Base-by-base conservation (phyloP, 2,113 vertebrate genomes). In the Cyanoliseus patagonus region DNA sequence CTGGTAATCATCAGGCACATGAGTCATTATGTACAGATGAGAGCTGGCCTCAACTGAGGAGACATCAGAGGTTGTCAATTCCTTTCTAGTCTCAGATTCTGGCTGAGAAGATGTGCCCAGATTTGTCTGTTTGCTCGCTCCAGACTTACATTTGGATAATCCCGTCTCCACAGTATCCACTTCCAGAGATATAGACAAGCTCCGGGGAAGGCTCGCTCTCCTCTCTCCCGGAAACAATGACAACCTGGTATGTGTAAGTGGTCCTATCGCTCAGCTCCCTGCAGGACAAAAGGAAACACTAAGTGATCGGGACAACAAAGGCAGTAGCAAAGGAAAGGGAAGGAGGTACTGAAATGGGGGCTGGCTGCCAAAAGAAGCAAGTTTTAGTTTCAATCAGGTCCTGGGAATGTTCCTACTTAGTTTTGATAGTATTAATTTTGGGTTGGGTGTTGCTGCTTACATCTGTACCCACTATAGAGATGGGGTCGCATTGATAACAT, bases 81-180 rank as follows among this genome's bases (percentile, higher is more conserved):
- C 86, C 82, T 94, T 68, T 76, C 70, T 69, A 73, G 44, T 51
- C 78, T 63, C 62, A 16, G 42, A 55, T 57, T 70, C 55, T 91
- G 64, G 64, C 86, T 62, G 63, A 74, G 86, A 10, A 86, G 81
- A 81, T 84, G 51, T 19, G 39, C 47, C 42, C 30, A 9, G 22
- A 53, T 88, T 31, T 83, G 62, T 81, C 69, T 53, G 83, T 86
- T 91, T 94, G 85, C 55, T 86, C 0, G 0, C 46, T 59, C 23
- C 62, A 85, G 66, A 96, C 98, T 98, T 98, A 99, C 99, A 96
- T 99, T 97, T 99, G 99, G 91, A 99, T 99, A 68, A 97, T 95
- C 79, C 99, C 99, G 6, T 99, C 99, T 14, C 99, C 99, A 31
- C 99, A 99, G 97, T 99, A 99, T 18, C 98, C 98, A 3, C 98